phyloP scores from a whole-genome alignment of 2,113 vertebrate species.

The Paramormyrops kingsleyae region DNA sequence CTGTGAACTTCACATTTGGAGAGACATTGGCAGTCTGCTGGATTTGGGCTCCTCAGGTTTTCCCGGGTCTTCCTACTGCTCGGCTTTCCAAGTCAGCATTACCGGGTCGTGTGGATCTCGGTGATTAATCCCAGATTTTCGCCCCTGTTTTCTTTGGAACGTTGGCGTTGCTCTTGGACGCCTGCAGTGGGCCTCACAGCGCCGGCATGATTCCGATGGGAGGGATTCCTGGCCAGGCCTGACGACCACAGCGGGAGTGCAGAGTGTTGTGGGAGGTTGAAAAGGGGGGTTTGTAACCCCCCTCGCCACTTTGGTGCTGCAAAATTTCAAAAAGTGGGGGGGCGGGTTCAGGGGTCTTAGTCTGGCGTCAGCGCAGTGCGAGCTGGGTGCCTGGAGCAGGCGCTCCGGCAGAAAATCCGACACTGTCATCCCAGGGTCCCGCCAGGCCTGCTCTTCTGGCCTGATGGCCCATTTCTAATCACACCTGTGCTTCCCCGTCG shows the following conservation, averaged over 20 bases:
- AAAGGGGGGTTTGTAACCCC: not conserved
- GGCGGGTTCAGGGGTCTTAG: no score
- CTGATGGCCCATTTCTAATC: not conserved
- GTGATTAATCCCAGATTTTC: slow-evolving; percentile 14
- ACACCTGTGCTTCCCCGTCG: not conserved
- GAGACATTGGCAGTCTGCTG: not conserved
- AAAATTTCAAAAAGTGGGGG: not conserved
- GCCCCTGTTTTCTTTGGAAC: slow-evolving; percentile 7
- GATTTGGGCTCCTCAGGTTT: not conserved
- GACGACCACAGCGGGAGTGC: not conserved
- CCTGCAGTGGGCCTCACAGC: not conserved
- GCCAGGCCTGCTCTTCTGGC: not conserved
- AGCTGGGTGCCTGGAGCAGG: not conserved
- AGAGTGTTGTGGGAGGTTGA: not conserved
- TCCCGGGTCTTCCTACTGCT: not conserved
- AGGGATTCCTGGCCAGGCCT: not conserved
- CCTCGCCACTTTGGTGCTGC: not conserved
- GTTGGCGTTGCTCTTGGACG: not conserved
- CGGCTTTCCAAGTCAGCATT: not conserved
- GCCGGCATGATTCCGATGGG: not conserved
- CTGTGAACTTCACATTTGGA: not conserved
- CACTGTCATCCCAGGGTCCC: not conserved
- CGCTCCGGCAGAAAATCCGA: not conserved
- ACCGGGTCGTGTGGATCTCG: not conserved
- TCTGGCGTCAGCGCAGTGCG: not conserved